A percentile compares a stretch with the other conserved stretches of the same genome.
Conservation (phyloP, 2,113 vertebrate species). For the Sylvilagus bachmani region DNA sequence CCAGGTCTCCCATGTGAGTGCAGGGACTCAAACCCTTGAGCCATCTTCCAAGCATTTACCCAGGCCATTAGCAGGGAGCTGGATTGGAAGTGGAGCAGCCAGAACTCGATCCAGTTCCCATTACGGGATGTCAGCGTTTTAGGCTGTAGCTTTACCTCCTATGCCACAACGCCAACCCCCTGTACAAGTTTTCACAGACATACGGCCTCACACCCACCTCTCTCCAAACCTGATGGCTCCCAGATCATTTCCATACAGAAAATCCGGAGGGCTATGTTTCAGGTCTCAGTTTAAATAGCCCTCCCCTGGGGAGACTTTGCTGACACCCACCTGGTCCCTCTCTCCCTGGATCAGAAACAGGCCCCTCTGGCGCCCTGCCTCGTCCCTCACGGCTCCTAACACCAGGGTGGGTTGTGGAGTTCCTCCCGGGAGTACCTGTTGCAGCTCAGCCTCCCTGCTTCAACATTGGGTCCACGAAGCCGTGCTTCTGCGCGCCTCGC, state of each 20-base stretch:
- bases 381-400: background rate
- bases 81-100: too few species aligned
- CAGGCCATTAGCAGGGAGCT: too few species aligned
- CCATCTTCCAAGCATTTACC: too few species aligned
- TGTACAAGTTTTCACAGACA: background rate
- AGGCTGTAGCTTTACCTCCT: too few species aligned
- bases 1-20: too few species aligned
- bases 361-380: background rate
- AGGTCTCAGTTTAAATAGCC: background rate
- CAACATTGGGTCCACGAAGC: background rate
- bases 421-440: background rate
- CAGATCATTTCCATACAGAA: background rate
- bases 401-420: too few species aligned
- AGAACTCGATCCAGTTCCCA: too few species aligned
- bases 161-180: background rate
- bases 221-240: background rate
- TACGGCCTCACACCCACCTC: background rate
- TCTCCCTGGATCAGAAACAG: background rate
- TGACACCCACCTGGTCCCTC: background rate
- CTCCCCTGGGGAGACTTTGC: background rate
- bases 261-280: background rate
- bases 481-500: background rate
- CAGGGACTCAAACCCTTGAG: too few species aligned
- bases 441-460: background rate
- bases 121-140: too few species aligned